Evolutionary conservation across 2,797 vertebrate species (phyloP), one percentile per base, ranked within the genome.

Genomic region (Platyrinchus mystaceus): DNA sequence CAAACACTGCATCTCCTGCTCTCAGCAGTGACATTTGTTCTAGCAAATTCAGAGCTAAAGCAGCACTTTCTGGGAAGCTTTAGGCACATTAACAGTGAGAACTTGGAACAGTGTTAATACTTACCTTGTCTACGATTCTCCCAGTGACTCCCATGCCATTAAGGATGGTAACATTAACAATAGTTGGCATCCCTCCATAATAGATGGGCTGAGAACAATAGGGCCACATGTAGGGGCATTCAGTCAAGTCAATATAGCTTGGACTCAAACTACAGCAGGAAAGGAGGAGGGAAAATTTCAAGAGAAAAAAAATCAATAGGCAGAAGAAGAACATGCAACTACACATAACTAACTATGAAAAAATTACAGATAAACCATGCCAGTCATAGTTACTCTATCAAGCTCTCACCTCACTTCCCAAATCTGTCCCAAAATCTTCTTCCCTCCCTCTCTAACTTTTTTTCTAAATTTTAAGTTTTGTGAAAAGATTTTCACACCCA

Each of bases 161-260:
- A 34, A 99, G 99, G 87, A 99, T 99, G 39, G 99, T 99, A 79
- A 99, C 98, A 55, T 99, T 99, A 90, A 99, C 98, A 46, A 99
- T 99, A 30, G 99, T 99, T 66, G 99, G 99, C 99, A 99, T 99
- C 58, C 99, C 99, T 91, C 99, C 99, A 3, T 99, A 99, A 98
- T 99, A 99, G 96, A 99, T 99, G 81, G 99, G 99, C 97, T 99
- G 99, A 60, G 99, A 99, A 97, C 99, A 99, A 97, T 99, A 99
- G 28, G 99, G 99, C 99, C 99, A 99, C 99, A 99, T 99, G 98
- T 99, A 99, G 4, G 99, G 99, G 96, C 98, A 99, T 97, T 99
- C 99, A 0, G 99, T 99, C 94, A 99, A 98, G 96, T 99, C 99
- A 43, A 99, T 98, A 97, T 99, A 99, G 98, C 99, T 99, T 41